Evolutionary conservation across 37 sponge, comb jelly and placozoan species (phyloP), one percentile per base, ranked within the genome.

Genomic region (Chondrosia reniformis): DNA sequence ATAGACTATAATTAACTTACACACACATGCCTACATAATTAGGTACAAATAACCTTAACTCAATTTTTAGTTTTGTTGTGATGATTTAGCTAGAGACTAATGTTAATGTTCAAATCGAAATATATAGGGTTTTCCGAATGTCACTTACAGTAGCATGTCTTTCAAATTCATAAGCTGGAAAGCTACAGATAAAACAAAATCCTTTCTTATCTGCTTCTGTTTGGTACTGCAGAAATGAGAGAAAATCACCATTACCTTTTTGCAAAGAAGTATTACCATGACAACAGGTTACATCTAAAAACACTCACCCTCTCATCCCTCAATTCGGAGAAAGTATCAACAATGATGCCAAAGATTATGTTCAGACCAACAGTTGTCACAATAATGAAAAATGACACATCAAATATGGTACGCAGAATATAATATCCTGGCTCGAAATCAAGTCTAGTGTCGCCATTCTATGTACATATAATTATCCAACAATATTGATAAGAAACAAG

Each of bases 281-380:
- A 28, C 3, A 56, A 24, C n/a, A 56, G 3, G n/a, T 28, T 28
- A 56, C 12, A 19, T 19, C 17, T 33, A 8, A 61, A 33, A 3
- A 49, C 15, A 37, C 72, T 69, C 43, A 87, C 88, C 79, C 84
- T 89, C 41, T 89, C 91, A 67, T 86, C 86, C 59, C 91, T 79
- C 40, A 94, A 83, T 54, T 91, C 91, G 46, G 91, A 91, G 86
- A 94, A 94, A 0, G 95, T 88, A 44, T 94, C 95, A 31, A 94
- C 89, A 59, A 94, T 94, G 62, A 94, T 91, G 84, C 95, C 95
- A 87, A 91, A 94, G 44, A 94, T 88, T 34, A 94, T 84, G 74
- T 87, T 87, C 82, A 94, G 84, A 32, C 89, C 95, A 75, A 94
- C 82, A 31, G 86, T 89, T 17, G 91, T 94, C 40, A 94, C 75